A percentile compares a stretch with the other conserved stretches of the same genome.
phyloP scores from a whole-genome alignment of 2,113 vertebrate species.

The Semnornis frantzii region DNA sequence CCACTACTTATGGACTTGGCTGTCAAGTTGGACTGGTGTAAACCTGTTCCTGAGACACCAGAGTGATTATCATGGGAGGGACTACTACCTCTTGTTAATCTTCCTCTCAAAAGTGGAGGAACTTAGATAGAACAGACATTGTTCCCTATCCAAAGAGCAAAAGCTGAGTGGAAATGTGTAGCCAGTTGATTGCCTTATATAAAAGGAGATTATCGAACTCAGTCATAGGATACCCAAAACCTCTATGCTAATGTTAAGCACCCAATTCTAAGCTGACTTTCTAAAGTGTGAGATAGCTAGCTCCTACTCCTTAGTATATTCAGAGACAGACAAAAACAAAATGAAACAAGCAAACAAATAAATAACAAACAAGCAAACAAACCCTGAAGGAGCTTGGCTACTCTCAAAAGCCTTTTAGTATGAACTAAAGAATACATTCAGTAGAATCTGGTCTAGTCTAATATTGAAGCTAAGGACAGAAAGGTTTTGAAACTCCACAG shows the following conservation, averaged over 20 bases:
- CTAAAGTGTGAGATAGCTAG: not conserved
- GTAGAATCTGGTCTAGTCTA: not conserved
- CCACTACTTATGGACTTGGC: too few relatives aligned
- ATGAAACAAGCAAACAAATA: not conserved
- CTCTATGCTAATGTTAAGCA: not conserved
- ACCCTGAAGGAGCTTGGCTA: not conserved
- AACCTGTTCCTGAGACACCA: accelerated
- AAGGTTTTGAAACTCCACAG: not conserved
- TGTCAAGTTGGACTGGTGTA: not conserved
- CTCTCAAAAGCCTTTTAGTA: not conserved
- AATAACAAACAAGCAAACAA: not conserved
- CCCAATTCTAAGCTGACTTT: not conserved
- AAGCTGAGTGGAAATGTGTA: not conserved
- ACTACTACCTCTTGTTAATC: not conserved
- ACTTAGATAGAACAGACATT: not conserved
- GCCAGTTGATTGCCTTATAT: not conserved
- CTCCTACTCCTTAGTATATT: not conserved
- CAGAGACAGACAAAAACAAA: not conserved
- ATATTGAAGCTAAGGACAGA: not conserved
- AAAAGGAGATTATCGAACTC: not conserved
- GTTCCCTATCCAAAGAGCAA: not conserved
- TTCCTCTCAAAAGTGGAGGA: not conserved
- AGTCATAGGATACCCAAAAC: not conserved
- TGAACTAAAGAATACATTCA: not conserved
- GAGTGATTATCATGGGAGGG: accelerated